A percentile compares a stretch with the other conserved stretches of the same genome.
Conservation (phyloP, 2,888 invertebrate genomes). For the Beris chalybata region DNA sequence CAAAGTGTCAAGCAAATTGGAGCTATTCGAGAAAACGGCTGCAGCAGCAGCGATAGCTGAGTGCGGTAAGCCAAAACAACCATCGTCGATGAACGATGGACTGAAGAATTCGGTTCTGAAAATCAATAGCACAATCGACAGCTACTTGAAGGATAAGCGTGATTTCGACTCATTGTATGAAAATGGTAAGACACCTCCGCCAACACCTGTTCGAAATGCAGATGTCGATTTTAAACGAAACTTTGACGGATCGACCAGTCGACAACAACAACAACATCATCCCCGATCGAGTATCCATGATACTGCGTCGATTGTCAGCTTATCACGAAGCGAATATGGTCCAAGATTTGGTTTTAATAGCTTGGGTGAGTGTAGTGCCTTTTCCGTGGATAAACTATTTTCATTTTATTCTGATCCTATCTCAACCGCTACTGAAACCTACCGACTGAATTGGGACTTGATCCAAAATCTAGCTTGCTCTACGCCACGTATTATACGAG, state of each 20-base stretch:
- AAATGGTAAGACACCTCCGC: conserved; percentile 43
- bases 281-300: conserved; percentile 34
- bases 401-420: no score
- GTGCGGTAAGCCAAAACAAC: conserved; percentile 19
- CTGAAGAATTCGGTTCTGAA: conserved; percentile 56
- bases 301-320: conserved; percentile 45
- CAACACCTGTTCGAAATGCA: conserved; percentile 47
- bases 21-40: conserved; percentile 48
- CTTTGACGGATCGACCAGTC: conserved; percentile 1
- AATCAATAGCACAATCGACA: conserved; percentile 56
- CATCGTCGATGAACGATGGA: conserved; percentile 42
- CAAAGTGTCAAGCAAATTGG: conserved; percentile 48
- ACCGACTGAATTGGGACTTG: no score
- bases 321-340: conserved; percentile 54
- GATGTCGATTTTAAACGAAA: conserved; percentile 26
- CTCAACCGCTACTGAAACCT: no score
- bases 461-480: no score
- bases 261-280: conserved; percentile 22
- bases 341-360: conserved; percentile 50
- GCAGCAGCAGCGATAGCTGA: not conserved
- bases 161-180: conserved; percentile 55
- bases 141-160: conserved; percentile 55
- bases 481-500: no score
- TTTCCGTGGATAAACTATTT: no score
- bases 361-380: conserved; percentile 46